Percentiles rank a stretch among this genome's conserved stretches.
Evolutionary conservation across 2,888 invertebrate species (phyloP).

Genomic region (Cantharis flavilabris): DNA sequence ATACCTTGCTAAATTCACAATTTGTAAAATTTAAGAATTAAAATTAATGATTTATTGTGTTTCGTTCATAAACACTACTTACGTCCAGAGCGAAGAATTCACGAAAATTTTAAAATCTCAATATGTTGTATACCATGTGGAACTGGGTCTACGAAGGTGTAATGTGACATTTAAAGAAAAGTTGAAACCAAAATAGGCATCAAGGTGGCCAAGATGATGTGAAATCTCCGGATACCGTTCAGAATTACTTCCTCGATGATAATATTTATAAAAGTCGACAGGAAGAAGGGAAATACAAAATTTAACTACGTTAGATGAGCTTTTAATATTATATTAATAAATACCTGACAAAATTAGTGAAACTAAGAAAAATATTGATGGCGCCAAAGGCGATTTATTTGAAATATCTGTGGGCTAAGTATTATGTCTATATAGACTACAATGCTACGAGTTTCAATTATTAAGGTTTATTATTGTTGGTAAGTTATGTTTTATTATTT

Average conservation of each 20-base stretch:
- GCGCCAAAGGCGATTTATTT: background rate
- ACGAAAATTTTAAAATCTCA: too few relatives aligned
- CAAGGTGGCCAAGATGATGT: too few relatives aligned
- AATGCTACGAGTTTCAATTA: background rate
- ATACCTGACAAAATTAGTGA: too few relatives aligned
- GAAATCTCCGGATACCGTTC: too few relatives aligned
- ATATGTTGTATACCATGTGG: too few relatives aligned
- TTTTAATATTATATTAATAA: too few relatives aligned
- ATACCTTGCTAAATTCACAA: background rate
- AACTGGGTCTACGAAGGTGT: too few relatives aligned
- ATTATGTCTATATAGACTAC: background rate
- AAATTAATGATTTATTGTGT: background rate
- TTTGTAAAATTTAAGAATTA: background rate
- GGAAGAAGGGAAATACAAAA: background rate
- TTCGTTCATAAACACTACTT: background rate
- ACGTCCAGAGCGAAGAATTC: background rate
- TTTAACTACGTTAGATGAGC: background rate
- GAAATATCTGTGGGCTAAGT: background rate
- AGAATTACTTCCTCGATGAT: too few relatives aligned
- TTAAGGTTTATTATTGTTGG: background rate
- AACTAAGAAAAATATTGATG: too few relatives aligned
- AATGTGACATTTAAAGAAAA: too few relatives aligned
- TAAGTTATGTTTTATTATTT: background rate
- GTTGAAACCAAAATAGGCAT: too few relatives aligned
- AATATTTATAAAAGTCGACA: too few relatives aligned